Evolutionary conservation across 2,888 invertebrate species (phyloP).

Genomic region (Ennomos fuscantarius): DNA sequence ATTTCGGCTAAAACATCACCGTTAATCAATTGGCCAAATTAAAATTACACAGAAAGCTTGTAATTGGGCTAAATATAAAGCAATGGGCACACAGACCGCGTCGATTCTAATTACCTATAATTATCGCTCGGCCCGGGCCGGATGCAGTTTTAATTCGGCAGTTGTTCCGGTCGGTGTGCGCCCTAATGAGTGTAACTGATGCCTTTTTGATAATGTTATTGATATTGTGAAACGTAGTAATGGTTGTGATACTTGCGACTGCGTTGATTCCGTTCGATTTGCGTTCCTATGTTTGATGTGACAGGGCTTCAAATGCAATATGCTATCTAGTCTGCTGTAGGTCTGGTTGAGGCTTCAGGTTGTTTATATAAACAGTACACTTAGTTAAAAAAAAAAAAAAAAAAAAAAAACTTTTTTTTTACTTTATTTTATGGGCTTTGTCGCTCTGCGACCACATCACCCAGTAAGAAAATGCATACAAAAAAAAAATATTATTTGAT

Average conservation of each 20-base stretch:
- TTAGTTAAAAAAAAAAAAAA: no score
- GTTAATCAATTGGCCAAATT: conserved; percentile 30
- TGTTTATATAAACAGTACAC: no score
- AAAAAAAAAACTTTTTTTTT: no score
- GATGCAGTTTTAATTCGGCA: conserved; percentile 79
- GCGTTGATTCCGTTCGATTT: no score
- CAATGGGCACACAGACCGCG: conserved; percentile 57
- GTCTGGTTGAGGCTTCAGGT: no score
- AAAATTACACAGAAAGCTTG: conserved; percentile 35
- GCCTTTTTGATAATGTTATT: conserved; percentile 76
- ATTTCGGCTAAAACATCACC: conserved; percentile 5
- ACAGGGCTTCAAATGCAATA: no score
- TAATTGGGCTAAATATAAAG: conserved; percentile 60
- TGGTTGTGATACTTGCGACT: neutral
- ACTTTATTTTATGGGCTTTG: no score
- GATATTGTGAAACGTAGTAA: conserved; percentile 49
- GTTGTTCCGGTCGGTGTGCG: conserved; percentile 57
- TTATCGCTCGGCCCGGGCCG: conserved; percentile 65
- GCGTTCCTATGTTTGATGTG: no score
- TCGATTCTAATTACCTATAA: conserved; percentile 75
- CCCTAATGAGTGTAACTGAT: conserved; percentile 73
- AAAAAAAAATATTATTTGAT: no score
- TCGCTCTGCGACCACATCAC: no score
- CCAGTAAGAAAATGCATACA: no score
- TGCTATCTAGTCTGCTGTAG: no score